Base-by-base conservation (phyloP, 2,797 vertebrate genomes). In the Sardinella longiceps region DNA sequence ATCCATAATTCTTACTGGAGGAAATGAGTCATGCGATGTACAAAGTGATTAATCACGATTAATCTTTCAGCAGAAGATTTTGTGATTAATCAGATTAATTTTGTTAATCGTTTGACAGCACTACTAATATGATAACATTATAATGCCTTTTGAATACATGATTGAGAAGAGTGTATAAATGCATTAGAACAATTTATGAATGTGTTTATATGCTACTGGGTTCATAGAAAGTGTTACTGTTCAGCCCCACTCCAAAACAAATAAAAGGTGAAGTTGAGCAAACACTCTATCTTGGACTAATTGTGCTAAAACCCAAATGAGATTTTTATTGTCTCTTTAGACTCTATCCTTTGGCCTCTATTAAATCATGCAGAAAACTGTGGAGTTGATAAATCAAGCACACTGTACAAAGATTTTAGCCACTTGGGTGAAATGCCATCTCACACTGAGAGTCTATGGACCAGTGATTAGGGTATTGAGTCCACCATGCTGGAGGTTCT, bases 381-480 rank as follows among this genome's bases (percentile, higher is more conserved):
- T 23, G 15, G 37, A 77, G 5, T 43, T 39, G 37, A 43, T 33
- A 43, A 77, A 43, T 18, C 70, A 77, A 39, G 70, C 15, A 37
- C 70, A 39, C 15, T 77, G 10, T 77, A 39, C 18, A 43, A 77
- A 43, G 70, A 18, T 11, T n/a, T 58, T 58, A n/a, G 23, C n/a
- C 25, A 43, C 37, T 77, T 20, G 39, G 70, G 33, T 77, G 56
- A 77, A 77, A 77, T 77, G 70, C 70, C 70, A 77, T 23, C 37
- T 77, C 37, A 74, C 66, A 74, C 66, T 18, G 66, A 74, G 66
- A 20, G 66, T 30, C 66, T 15, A 37, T 74, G 66, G 43, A 39
- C 33, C 70, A 77, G 37, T 77, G 70, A 77, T 77, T 39, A 77
- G 70, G 70, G 33, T 23, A 43, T 77, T 77, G 70, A 77, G 18